A percentile compares a stretch with the other conserved stretches of the same genome.
Conservation (phyloP, 2,888 invertebrate genomes). For the Drosophila melanocephala region DNA sequence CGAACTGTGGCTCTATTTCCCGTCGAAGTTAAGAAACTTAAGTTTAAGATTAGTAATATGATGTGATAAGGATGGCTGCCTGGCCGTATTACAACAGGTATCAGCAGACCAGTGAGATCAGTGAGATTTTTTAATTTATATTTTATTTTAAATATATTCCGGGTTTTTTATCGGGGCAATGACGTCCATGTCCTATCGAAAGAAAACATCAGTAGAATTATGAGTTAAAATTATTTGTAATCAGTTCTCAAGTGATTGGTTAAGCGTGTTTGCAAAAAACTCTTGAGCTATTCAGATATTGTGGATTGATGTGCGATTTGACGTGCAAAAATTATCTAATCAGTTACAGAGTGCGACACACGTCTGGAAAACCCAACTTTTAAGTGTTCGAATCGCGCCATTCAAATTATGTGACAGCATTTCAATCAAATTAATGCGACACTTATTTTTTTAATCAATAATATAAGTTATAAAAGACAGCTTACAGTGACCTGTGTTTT, state of each 20-base stretch:
- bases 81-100: background rate
- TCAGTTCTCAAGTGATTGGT: slow-evolving; percentile 19
- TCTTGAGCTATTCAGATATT: slow-evolving; percentile 18
- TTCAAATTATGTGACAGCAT: slow-evolving; percentile 38
- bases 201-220: background rate
- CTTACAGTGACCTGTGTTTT: background rate
- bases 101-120: background rate
- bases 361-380: slow-evolving; percentile 9
- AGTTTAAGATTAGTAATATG: slow-evolving; percentile 35
- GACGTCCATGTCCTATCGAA: slow-evolving; percentile 20
- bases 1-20: slow-evolving; percentile 56
- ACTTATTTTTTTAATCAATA: background rate
- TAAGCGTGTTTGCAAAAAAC: slow-evolving; percentile 16
- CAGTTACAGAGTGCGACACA: slow-evolving; percentile 28
- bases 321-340: slow-evolving; percentile 38
- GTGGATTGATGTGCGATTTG: slow-evolving; percentile 19
- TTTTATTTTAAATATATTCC: background rate
- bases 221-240: slow-evolving; percentile 17
- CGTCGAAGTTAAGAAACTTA: background rate
- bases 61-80: slow-evolving; percentile 13
- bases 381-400: background rate
- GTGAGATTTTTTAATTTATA: background rate
- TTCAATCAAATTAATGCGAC: background rate
- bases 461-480: background rate
- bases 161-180: background rate